Percentiles rank a stretch among this genome's conserved stretches.
Evolutionary conservation across 2,888 invertebrate species (phyloP).

Genomic region (Lepidochrysops patricia): DNA sequence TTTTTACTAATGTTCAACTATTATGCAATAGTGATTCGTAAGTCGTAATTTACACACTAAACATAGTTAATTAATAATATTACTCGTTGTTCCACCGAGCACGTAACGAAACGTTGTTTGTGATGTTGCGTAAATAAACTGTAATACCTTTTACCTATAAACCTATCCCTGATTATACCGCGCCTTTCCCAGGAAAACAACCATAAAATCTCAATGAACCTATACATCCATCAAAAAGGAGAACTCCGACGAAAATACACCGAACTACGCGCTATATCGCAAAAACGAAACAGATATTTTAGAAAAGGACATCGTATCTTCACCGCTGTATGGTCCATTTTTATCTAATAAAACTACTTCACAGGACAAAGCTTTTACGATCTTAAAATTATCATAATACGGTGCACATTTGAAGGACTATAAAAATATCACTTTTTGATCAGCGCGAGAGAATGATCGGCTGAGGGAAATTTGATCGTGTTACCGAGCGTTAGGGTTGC

Average conservation of each 20-base stretch:
- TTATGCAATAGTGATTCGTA: no score
- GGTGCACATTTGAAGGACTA: constrained; percentile 55
- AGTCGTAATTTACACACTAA: neutral
- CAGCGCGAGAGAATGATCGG: constrained; percentile 42
- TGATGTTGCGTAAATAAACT: constrained; percentile 29
- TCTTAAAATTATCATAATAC: constrained; percentile 50
- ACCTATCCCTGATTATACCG: neutral
- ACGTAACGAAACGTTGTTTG: constrained; percentile 21
- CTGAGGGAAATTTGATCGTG: constrained; percentile 34
- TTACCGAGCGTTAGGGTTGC: constrained; percentile 51
- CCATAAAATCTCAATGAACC: constrained; percentile 48
- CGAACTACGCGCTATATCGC: constrained; percentile 46
- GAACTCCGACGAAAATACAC: constrained; percentile 55
- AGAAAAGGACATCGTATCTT: constrained; percentile 35
- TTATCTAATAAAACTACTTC: constrained; percentile 19
- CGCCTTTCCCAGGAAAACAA: constrained; percentile 30
- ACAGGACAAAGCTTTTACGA: constrained; percentile 48
- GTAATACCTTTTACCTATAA: constrained; percentile 27
- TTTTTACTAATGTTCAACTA: no score
- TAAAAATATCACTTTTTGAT: constrained; percentile 59
- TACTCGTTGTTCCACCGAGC: neutral
- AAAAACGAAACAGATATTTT: constrained; percentile 44
- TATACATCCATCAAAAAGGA: constrained; percentile 59
- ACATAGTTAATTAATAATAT: neutral
- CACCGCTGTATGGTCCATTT: constrained; percentile 37